phyloP scores from a whole-genome alignment of 2,888 invertebrate genomes.

The Pasiphila rectangulata region DNA sequence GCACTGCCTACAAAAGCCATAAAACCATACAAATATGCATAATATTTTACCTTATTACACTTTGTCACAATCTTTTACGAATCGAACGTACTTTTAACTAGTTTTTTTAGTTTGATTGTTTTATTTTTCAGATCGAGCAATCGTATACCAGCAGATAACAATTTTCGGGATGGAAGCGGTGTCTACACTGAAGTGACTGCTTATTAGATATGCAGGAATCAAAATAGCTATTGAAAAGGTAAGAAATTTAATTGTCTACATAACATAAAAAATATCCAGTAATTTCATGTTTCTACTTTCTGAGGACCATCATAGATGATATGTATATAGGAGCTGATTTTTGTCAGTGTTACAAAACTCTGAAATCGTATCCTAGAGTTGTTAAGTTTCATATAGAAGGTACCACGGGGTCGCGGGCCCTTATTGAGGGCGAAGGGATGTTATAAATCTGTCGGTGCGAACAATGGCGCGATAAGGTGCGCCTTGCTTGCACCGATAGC shows the following conservation, averaged over 20 bases:
- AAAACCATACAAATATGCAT: background rate
- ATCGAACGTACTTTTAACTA: too few species aligned
- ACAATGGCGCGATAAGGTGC: slow-evolving; percentile 78
- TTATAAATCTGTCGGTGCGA: slow-evolving; percentile 79
- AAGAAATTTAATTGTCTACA: too few species aligned
- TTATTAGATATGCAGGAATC: background rate
- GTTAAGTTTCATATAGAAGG: slow-evolving; percentile 39
- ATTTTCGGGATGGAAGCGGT: background rate
- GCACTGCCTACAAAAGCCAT: background rate
- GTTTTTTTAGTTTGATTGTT: too few species aligned
- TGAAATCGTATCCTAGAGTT: slow-evolving; percentile 12
- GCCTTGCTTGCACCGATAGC: slow-evolving; percentile 71
- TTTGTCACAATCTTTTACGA: background rate
- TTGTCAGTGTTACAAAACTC: background rate
- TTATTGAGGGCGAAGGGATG: slow-evolving; percentile 81
- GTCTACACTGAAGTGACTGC: background rate
- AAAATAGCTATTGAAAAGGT: background rate
- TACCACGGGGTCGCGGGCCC: slow-evolving; percentile 71
- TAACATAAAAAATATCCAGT: too few species aligned
- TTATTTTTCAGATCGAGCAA: slow-evolving; percentile 1
- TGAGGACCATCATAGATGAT: too few species aligned
- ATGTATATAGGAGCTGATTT: background rate
- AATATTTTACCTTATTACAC: background rate
- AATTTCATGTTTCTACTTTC: too few species aligned
- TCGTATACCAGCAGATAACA: background rate